phyloP scores from a whole-genome alignment of 2,888 invertebrate genomes.

The Tetranychus truncatus region DNA sequence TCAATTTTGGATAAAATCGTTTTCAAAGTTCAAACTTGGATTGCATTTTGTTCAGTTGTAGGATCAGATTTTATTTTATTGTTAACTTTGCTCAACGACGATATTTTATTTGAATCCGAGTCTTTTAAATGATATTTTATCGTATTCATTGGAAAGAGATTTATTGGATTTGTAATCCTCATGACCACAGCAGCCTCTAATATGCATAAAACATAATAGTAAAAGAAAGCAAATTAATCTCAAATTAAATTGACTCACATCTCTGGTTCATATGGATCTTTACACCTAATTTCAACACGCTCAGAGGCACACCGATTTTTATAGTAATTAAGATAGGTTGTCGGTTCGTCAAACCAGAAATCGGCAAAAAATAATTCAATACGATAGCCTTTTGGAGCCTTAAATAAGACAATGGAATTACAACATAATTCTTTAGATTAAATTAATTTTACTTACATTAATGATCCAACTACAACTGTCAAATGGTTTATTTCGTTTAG shows the following conservation, averaged over 20 bases:
- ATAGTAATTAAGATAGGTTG: neutral
- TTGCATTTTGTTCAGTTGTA: too few relatives aligned
- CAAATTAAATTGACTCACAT: neutral
- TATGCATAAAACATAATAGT: too few relatives aligned
- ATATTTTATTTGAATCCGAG: too few relatives aligned
- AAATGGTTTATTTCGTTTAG: neutral
- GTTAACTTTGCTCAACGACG: neutral
- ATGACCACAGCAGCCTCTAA: too few relatives aligned
- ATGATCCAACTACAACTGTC: conserved; percentile 6
- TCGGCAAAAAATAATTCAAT: conserved; percentile 3
- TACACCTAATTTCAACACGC: neutral
- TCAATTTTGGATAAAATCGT: too few relatives aligned
- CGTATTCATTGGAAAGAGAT: too few relatives aligned
- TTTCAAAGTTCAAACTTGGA: too few relatives aligned
- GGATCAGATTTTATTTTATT: too few relatives aligned
- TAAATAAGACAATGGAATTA: neutral
- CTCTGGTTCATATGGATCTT: neutral
- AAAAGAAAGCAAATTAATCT: neutral
- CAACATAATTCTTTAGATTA: neutral
- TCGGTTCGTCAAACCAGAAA: conserved; percentile 3
- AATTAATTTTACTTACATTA: neutral
- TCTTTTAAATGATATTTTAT: too few relatives aligned
- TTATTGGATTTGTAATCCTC: too few relatives aligned
- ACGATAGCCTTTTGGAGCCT: conserved; percentile 1
- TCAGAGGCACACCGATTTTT: neutral